Evolutionary conservation across 2,888 invertebrate genomes (phyloP), one percentile per base, ranked within the genome.

Genomic region (Anticlea derivata): DNA sequence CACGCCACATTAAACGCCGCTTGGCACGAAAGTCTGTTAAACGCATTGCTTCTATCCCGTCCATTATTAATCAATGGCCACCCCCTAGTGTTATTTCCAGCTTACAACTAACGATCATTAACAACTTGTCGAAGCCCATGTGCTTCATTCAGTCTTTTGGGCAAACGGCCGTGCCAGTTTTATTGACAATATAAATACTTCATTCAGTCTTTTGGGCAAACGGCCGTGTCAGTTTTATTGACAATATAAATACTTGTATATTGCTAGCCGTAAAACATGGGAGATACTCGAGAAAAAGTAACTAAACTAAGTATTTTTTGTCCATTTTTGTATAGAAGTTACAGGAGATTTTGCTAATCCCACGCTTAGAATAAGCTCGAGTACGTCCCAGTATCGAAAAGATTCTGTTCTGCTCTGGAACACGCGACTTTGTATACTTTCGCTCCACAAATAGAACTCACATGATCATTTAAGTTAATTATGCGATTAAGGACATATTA

Each of bases 161-260:
- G 45, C 45, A 45, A 50, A 45, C 29, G 39, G 8, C 39, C n/a
- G 37, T 24, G 10, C 2, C 12, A 34, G 10, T 37, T 47, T 20
- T 22, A 46, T 22, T 13, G 10, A 1, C 12, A 17, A 17, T 4
- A 17, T 4, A 4, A 3, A 27, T 39, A 27, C 17, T 10, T 27
- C n/a, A 6, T 45, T 29, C 37, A 31, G 29, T 45, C 26, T 50
- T 50, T 50, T 50, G 50, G 45, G 45, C 45, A 45, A 50, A 45
- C 29, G 39, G 8, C 39, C n/a, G 37, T 24, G 10, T 1, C 12
- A 34, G 10, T 37, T 47, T 20, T 22, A 46, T 22, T 13, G 10
- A 31, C 5, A 37, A 1, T 22, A 38, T 7, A 24, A 7, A 23
- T 35, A 1, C 4, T 17, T 17, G 27, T 13, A 27, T 26, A 4